Evolutionary conservation across 2,797 vertebrate genomes (phyloP), one percentile per base, ranked within the genome.

Genomic region (Columba guinea): DNA sequence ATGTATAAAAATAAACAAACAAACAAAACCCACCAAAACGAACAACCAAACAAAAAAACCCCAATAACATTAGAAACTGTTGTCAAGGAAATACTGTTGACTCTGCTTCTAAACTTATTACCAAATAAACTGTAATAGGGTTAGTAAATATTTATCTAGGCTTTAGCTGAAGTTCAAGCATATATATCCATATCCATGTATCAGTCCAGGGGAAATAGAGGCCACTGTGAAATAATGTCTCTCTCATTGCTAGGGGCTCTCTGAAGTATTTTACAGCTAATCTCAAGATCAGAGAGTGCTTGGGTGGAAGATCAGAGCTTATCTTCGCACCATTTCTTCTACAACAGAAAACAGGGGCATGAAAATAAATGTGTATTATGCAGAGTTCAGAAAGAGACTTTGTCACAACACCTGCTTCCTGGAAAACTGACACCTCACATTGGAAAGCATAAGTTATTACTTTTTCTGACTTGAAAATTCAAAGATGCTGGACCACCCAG

Each of bases 131-230:
- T 87, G 49, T 68, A 92, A 93, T 76, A 60, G 34, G 22, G 70
- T 94, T 80, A 83, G 60, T 89, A 93, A 95, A 90, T 89, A 94
- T 87, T 96, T 95, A 90, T 82, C 35, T 89, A 95, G 64, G 68
- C 48, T 81, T 87, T 49, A 49, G 90, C 51, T 89, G 83, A 93
- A 94, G 82, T 93, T 90, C 84, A 96, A 81, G 69, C 20, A 13
- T 88, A 13, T 89, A 59, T 84, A 46, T 75, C 52, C 60, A n/a
- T 28, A 59, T 58, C 77, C 23, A 23, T 41, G 24, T 84, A 60
- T 80, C 87, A 89, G 70, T 65, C 27, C 63, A 67, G 68, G 32
- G 75, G 67, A 96, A 96, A 93, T 28, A 62, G 14, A 69, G 14
- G 34, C 34, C 71, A 24, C 44, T 65, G 37, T 53, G 82, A 75